A percentile compares a stretch with the other conserved stretches of the same genome.
Conservation (phyloP, 2,797 vertebrate genomes). For the Peromyscus nudipes region DNA sequence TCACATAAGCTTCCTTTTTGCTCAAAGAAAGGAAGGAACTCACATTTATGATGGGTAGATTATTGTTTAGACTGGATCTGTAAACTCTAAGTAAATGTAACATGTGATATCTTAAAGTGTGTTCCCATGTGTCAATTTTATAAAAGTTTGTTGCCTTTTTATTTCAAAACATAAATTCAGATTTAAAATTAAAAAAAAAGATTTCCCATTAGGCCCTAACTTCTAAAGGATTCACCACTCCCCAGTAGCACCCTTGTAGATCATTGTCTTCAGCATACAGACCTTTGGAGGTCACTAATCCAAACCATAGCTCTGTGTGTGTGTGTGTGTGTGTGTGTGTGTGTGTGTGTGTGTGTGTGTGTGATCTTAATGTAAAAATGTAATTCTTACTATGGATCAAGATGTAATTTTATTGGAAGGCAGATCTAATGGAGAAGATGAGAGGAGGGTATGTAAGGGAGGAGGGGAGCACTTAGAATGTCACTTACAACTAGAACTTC, state of each 20-base stretch:
- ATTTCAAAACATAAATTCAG: conserved; percentile 71
- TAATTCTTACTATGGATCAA: conserved; percentile 25
- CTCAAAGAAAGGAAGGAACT: not conserved
- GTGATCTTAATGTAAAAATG: not conserved
- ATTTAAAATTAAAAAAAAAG: conserved; percentile 43
- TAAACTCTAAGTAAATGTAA: conserved; percentile 46
- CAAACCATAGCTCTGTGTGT: not conserved
- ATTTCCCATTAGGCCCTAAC: too few relatives aligned
- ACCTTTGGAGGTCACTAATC: not conserved
- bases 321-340: not conserved
- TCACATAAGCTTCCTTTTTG: not conserved
- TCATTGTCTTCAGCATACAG: not conserved
- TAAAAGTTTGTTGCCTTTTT: conserved; percentile 66
- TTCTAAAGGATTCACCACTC: not conserved
- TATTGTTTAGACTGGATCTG: conserved; percentile 32
- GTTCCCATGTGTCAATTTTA: conserved; percentile 45
- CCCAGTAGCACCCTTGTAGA: not conserved
- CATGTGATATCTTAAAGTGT: conserved; percentile 43
- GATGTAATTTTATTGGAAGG: conserved; percentile 9
- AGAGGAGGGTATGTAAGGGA: not conserved
- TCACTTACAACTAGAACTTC: not conserved
- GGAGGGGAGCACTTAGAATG: not conserved
- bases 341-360: not conserved
- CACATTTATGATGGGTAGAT: not conserved
- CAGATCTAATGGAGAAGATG: not conserved